Base-by-base conservation (phyloP, 2,797 vertebrate species). In the Telmatherina bonti region DNA sequence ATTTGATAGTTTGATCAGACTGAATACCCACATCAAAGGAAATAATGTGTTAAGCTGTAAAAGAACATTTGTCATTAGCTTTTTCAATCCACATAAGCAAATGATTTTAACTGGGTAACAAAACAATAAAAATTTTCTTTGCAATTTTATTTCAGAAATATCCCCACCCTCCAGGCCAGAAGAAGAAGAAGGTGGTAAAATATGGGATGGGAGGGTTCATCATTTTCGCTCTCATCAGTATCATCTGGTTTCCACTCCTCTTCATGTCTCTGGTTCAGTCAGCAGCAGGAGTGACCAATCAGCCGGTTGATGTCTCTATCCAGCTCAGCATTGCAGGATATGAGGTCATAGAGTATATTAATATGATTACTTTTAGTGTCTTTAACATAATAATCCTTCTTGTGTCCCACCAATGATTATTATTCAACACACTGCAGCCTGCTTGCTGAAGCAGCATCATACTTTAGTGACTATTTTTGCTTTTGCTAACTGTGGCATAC, bases 161-260 rank as follows among this genome's bases (percentile, higher is more conserved):
- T 60, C 95, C 95, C 8, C 94, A 93, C 55, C 72, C 79, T 35
- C 90, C 83, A 0, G 95, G 94, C 3, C 94, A 95, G 87, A 95
- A 95, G 88, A 96, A 95, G 91, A 95, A 95, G 79, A 91, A 65
- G 72, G 85, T 92, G 45, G 94, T 94, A 59, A 96, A 96, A 70
- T 91, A 95, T 0, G 93, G 92, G 4, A 93, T 89, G 90, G 93
- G 87, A 0, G 94, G 94, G n/a, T 80, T 95, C 36, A 84, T 96
- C 56, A 94, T 94, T 69, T 93, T 95, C 4, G 62, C 82, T 16
- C 86, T 93, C 54, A 93, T 94, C 65, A 90, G 91, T 83, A 92
- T 95, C 24, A 65, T 90, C 73, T 93, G 95, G 95, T 94, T 96
- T 76, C 95, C 95, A 0, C 90, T 95, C 27, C 93, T 96, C 80